phyloP scores from a whole-genome alignment of 2,888 invertebrate species.

The Dioctria rufipes region DNA sequence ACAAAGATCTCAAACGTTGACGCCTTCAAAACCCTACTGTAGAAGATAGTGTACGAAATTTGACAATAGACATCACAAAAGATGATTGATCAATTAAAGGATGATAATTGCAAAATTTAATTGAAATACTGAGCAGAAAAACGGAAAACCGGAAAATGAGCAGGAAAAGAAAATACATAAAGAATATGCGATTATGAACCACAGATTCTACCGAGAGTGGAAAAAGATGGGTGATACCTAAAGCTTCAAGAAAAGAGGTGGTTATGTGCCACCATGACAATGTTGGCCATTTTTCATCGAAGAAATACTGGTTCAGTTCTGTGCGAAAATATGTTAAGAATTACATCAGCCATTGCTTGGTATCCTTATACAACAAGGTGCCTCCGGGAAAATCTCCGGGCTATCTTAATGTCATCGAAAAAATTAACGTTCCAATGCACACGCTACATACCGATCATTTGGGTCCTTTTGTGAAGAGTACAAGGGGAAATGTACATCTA shows the following conservation, averaged over 20 bases:
- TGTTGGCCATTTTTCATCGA: slow-evolving; percentile 57
- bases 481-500: slow-evolving; percentile 60
- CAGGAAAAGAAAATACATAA: slow-evolving; percentile 1
- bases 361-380: slow-evolving; percentile 66
- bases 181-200: background rate
- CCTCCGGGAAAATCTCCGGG: slow-evolving; percentile 62
- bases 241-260: no score
- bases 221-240: background rate
- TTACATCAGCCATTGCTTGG: slow-evolving; percentile 63
- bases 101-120: slow-evolving; percentile 59
- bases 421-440: background rate
- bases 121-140: slow-evolving; percentile 52
- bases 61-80: no score
- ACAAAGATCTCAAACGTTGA: slow-evolving; percentile 65
- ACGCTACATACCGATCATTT: no score
- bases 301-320: slow-evolving; percentile 68
- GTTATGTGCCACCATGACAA: slow-evolving; percentile 58
- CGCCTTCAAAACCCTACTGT: slow-evolving; percentile 60
- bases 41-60: background rate
- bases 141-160: background rate
- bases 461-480: no score
- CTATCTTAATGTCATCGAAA: slow-evolving; percentile 57
- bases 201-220: background rate
- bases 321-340: slow-evolving; percentile 66
- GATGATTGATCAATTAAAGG: slow-evolving; percentile 62